Base-by-base conservation (phyloP, 2,113 vertebrate species). In the Apus apus region DNA sequence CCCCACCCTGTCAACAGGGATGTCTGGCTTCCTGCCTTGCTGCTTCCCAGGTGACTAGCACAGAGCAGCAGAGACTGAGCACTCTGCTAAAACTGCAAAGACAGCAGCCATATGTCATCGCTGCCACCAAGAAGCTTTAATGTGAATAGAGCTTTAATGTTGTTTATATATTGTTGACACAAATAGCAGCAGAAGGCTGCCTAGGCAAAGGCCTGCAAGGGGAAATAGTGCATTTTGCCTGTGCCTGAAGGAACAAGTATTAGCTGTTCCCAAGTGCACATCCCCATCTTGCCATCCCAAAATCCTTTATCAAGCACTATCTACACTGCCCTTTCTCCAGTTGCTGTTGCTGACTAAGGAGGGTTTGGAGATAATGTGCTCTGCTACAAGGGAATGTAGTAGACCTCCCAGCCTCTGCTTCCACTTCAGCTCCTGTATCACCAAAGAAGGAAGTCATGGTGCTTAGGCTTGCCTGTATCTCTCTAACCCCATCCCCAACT, bases 121-220 rank as follows among this genome's bases (percentile, higher is more conserved):
- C 27, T 0, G 0, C 51, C 43, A 45, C 0, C 1, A 56, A 25
- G 30, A 84, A 74, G 22, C 25, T 62, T 54, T 70, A 71, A 62
- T 46, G 36, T 6, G 32, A 36, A 67, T 65, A 27, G n/a, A 22
- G 26, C 15, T 86, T 73, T 92, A 77, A 64, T 9, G 13, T 66
- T 18, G 13, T 50, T 90, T 66, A 1, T 12, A 21, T 9, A 8
- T 13, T 29, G 4, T 45, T 87, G 17, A 66, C 43, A 54, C 22
- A 79, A 92, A 86, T 5, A 90, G 60, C n/a, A 88, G 29, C 1
- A 1, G 36, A 62, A 95, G 23, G 43, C 17, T 58, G 6, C 9
- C 4, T 15, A 54, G 40, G 36, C 5, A 6, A 89, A 80, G 16
- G 11, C 43, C 65, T 77, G 46, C 23, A 58, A 45, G 60, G 40